Conservation (phyloP, 2,888 invertebrate genomes). For the Rotaria sp. region DNA sequence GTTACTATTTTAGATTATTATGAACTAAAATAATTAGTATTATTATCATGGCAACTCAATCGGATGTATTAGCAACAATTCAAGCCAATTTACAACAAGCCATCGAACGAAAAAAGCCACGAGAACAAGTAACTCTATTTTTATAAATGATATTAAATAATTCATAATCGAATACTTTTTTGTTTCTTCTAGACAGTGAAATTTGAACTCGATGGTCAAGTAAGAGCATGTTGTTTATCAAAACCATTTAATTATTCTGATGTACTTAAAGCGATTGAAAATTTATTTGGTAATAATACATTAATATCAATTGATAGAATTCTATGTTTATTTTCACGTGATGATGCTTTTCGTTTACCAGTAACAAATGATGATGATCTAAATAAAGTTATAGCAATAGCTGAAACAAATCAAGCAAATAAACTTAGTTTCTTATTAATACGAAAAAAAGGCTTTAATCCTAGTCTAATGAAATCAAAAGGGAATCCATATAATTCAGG, state of each 20-base stretch:
- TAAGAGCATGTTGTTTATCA: background rate
- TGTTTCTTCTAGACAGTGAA: background rate
- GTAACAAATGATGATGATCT: background rate
- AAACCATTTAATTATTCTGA: background rate
- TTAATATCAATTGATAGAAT: background rate
- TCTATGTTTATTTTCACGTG: slow-evolving; percentile 27
- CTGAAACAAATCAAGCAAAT: background rate
- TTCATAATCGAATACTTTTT: background rate
- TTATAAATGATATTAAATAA: background rate
- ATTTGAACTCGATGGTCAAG: background rate
- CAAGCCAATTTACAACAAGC: background rate
- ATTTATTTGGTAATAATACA: background rate
- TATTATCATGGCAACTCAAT: background rate
- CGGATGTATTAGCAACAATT: background rate
- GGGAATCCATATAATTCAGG: background rate
- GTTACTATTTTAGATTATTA: background rate
- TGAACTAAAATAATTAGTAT: background rate
- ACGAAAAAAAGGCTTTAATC: background rate
- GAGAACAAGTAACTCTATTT: background rate
- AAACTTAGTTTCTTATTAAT: slow-evolving; percentile 16
- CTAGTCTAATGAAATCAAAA: background rate
- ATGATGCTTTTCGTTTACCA: background rate
- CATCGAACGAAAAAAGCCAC: background rate
- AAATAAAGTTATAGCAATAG: background rate
- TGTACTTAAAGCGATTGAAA: background rate